Evolutionary conservation across 2,113 vertebrate genomes (phyloP).

Genomic region (Centropus bengalensis): DNA sequence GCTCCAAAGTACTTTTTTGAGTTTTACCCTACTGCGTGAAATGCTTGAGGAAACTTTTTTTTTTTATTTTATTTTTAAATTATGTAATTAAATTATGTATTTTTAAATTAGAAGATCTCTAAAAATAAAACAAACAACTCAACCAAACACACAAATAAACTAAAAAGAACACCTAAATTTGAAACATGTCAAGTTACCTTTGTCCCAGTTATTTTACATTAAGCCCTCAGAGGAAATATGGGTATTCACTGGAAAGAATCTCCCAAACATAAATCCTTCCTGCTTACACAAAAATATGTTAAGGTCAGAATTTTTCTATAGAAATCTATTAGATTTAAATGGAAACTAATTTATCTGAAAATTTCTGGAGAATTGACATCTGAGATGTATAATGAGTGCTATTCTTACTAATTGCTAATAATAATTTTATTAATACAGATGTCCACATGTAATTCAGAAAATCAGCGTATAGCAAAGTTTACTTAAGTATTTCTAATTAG

Average conservation of each 20-base stretch:
- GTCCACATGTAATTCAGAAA: background rate
- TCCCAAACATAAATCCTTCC: background rate
- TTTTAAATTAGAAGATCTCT: background rate
- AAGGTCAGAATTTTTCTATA: background rate
- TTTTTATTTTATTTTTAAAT: too few species aligned
- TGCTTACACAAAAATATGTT: background rate
- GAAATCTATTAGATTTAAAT: background rate
- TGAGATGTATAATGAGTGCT: background rate
- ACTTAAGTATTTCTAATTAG: background rate
- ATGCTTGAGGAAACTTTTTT: background rate
- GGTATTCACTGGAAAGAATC: background rate
- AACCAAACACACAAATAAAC: background rate
- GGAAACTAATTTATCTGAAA: background rate
- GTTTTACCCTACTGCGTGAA: background rate
- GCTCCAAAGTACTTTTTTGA: accelerated
- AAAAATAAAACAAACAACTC: background rate
- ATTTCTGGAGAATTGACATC: background rate
- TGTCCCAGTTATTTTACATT: background rate
- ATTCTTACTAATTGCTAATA: background rate
- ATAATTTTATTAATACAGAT: background rate
- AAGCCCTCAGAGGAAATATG: background rate
- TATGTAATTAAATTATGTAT: too few species aligned
- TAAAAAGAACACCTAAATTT: background rate
- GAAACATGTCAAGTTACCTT: background rate
- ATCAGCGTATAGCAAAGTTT: background rate